Percentiles rank a stretch among this genome's conserved stretches.
These are phyloP conservation scores for Melanostoma scalare DNA, from an alignment of 2,888 invertebrate species.

Conservation along the genomic window DNA sequence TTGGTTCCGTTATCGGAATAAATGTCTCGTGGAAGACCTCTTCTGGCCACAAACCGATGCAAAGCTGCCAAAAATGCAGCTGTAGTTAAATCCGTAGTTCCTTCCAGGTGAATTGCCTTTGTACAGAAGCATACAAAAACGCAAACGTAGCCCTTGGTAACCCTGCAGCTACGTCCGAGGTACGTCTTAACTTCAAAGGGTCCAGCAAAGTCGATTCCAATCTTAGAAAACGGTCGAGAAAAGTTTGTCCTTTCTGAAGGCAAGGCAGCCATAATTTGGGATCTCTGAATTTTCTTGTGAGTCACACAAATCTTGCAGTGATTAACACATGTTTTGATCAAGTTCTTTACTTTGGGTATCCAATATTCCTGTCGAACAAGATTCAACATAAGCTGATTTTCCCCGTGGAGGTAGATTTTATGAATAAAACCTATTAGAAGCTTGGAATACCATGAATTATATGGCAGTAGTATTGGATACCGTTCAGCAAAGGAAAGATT, in stretches of 20 bases:
- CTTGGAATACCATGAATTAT: too few species aligned
- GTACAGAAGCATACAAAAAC: conserved; percentile 53
- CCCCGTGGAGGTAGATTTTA: too few species aligned
- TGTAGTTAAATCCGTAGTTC: conserved; percentile 43
- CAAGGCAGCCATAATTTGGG: conserved; percentile 43
- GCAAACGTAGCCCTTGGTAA: conserved; percentile 38
- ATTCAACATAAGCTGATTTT: too few species aligned
- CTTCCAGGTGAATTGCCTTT: conserved; percentile 47
- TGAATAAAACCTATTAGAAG: too few species aligned
- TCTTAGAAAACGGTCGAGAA: conserved; percentile 14
- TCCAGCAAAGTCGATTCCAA: conserved; percentile 42
- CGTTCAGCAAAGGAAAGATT: neutral
- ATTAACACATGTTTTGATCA: too few species aligned
- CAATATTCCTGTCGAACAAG: too few species aligned
- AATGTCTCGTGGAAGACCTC: conserved; percentile 16
- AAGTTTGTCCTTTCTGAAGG: conserved; percentile 20
- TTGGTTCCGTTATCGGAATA: conserved; percentile 7
- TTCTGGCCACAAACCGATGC: conserved; percentile 7
- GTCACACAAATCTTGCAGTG: too few species aligned
- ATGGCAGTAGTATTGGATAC: too few species aligned
- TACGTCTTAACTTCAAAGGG: conserved; percentile 6
- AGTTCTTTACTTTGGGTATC: too few species aligned
- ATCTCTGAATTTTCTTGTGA: too few species aligned
- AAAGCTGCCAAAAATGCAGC: conserved; percentile 37
- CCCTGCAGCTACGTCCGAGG: conserved; percentile 9